Conservation (phyloP, 2,797 vertebrate species). For the Cygnus olor region DNA sequence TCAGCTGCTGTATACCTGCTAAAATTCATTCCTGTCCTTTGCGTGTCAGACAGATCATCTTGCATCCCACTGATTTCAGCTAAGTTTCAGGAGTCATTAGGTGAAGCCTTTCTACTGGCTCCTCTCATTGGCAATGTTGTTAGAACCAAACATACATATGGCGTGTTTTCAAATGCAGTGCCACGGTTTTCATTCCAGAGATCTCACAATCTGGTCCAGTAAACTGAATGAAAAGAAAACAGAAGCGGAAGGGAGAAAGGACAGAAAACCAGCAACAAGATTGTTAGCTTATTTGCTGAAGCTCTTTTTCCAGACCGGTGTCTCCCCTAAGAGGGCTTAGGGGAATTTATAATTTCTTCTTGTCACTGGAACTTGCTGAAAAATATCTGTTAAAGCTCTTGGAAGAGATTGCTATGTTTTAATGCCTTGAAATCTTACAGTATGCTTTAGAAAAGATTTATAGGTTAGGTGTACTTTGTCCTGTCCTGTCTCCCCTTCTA, state of each 20-base stretch:
- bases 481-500: background rate
- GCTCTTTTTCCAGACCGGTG: background rate
- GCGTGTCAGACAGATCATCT: background rate
- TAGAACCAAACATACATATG: background rate
- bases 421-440: background rate
- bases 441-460: background rate
- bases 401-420: accelerated
- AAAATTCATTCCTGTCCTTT: background rate
- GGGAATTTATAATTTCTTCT: background rate
- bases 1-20: background rate
- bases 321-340: background rate
- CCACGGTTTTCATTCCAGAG: background rate
- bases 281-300: background rate
- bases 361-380: background rate
- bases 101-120: background rate
- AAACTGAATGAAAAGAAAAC: background rate
- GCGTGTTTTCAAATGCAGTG: background rate
- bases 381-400: background rate
- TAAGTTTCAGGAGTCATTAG: background rate
- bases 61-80: background rate
- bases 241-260: background rate
- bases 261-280: background rate
- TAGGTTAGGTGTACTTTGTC: background rate
- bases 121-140: background rate
- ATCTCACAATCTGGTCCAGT: background rate